Conservation (phyloP, 2,797 vertebrate genomes). For the Oceanodroma leucorhoa region DNA sequence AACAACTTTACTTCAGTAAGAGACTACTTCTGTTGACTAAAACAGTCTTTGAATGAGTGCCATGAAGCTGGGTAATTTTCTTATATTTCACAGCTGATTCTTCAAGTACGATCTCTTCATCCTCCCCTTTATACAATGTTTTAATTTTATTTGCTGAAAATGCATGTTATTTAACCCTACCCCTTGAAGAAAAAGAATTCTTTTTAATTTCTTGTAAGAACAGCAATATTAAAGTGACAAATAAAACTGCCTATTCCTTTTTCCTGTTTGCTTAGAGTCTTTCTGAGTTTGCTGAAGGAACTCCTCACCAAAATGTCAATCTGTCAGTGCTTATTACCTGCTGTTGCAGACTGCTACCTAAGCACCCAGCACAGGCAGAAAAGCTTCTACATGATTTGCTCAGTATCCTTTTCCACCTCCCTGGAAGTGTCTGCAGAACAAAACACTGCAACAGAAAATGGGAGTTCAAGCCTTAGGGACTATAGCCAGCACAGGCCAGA, state of each 20-base stretch:
- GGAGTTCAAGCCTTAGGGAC: background rate
- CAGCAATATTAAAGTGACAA: background rate
- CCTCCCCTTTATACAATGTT: background rate
- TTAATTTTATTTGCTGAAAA: background rate
- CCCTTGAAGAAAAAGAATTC: accelerated
- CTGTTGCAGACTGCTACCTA: background rate
- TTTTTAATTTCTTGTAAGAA: background rate
- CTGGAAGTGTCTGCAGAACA: background rate
- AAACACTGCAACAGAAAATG: background rate
- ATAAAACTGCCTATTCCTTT: background rate
- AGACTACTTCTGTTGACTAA: background rate
- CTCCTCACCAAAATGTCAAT: background rate
- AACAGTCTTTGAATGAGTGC: background rate
- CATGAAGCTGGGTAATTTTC: background rate
- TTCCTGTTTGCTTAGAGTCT: background rate
- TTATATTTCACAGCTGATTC: background rate
- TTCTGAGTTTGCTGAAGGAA: background rate
- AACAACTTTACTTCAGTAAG: background rate
- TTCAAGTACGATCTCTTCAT: background rate
- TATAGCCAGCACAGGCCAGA: background rate
- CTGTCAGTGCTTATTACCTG: background rate
- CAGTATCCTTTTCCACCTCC: background rate
- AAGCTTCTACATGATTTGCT: background rate
- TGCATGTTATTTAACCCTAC: background rate
- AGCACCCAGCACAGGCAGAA: background rate